Evolutionary conservation across 2,113 vertebrate genomes (phyloP).

Genomic region (Oophaga pumilio): DNA sequence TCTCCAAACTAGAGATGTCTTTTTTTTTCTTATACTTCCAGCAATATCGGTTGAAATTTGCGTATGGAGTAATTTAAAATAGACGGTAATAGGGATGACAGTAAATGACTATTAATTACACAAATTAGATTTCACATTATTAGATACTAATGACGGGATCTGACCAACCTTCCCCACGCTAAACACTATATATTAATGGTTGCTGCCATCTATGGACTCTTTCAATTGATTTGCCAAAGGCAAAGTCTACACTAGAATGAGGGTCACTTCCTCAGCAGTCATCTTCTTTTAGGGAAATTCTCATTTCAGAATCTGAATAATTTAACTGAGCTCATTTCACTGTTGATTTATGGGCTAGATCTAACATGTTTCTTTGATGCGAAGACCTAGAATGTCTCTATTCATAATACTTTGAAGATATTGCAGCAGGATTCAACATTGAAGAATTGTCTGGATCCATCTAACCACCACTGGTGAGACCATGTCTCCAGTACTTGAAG

Average conservation of each 20-base stretch:
- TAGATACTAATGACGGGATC: not conserved
- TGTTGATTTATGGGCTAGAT: slow-evolving; percentile 49
- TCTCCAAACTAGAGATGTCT: not conserved
- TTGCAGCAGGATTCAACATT: not conserved
- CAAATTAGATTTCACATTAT: slow-evolving; percentile 11
- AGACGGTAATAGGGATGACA: not conserved
- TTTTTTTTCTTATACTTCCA: not conserved
- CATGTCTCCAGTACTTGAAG: not conserved
- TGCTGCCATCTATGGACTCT: slow-evolving; percentile 17
- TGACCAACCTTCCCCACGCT: not conserved
- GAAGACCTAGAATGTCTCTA: not conserved
- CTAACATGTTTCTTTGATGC: slow-evolving; percentile 17
- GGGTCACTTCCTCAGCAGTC: slow-evolving; percentile 36
- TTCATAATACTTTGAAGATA: slow-evolving; percentile 7
- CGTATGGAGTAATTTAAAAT: slow-evolving; percentile 3
- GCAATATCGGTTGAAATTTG: not conserved
- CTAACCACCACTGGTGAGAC: slow-evolving; percentile 3
- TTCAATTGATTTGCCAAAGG: slow-evolving; percentile 44
- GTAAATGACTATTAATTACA: slow-evolving; percentile 14
- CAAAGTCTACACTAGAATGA: slow-evolving; percentile 35
- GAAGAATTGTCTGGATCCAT: slow-evolving; percentile 10
- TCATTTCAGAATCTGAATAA: slow-evolving; percentile 53
- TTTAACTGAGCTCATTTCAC: slow-evolving; percentile 27
- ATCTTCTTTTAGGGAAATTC: slow-evolving; percentile 51
- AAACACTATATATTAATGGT: slow-evolving; percentile 24